These are phyloP conservation scores for Anaspis maculata DNA, from an alignment of 2,888 invertebrate species.

Conservation along the genomic window DNA sequence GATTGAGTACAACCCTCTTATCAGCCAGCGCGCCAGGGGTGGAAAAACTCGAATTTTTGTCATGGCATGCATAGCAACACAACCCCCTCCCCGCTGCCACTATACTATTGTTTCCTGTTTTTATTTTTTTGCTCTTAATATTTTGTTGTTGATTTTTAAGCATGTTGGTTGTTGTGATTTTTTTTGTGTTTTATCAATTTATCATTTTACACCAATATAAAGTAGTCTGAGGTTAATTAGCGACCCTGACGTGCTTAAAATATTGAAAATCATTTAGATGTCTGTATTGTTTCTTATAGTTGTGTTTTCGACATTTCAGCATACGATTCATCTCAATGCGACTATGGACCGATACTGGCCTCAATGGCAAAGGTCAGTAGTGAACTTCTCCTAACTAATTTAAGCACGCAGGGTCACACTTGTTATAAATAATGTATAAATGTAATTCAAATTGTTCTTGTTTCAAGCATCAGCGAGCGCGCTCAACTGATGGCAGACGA, in stretches of 20 bases:
- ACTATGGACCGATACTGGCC: conserved; percentile 46
- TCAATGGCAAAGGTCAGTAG: conserved; percentile 46
- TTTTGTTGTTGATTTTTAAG: conserved; percentile 20
- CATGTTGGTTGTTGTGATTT: conserved; percentile 23
- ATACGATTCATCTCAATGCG: conserved; percentile 44
- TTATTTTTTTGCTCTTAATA: not conserved
- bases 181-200: conserved; percentile 5
- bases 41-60: conserved; percentile 11
- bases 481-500: not conserved
- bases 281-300: conserved; percentile 20
- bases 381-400: conserved; percentile 22
- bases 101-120: no score
- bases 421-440: conserved; percentile 13
- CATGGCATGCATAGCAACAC: conserved; percentile 9
- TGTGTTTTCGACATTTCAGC: conserved; percentile 42
- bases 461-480: not conserved
- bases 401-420: conserved; percentile 32
- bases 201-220: conserved; percentile 3
- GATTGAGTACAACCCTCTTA: conserved; percentile 18
- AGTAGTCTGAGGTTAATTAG: conserved; percentile 18
- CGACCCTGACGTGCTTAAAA: conserved; percentile 33
- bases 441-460: not conserved
- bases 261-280: conserved; percentile 9
- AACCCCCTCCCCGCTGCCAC: no score
- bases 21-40: conserved; percentile 10